Percentiles rank a stretch among this genome's conserved stretches.
phyloP scores from a whole-genome alignment of 2,797 vertebrate genomes.

The Mionectes olivaceus region DNA sequence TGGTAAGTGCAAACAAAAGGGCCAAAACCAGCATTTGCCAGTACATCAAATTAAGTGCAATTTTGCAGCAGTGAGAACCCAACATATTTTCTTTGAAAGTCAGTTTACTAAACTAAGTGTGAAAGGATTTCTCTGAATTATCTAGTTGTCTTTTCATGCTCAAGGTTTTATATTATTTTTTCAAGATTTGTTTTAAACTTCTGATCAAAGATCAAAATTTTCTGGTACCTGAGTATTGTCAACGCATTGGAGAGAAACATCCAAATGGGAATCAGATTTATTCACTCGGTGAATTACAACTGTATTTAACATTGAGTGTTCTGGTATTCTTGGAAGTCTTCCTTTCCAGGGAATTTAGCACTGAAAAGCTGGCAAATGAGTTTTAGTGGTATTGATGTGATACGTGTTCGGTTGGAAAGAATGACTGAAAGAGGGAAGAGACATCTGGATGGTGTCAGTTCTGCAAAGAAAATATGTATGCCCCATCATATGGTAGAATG shows the following conservation, averaged over 20 bases:
- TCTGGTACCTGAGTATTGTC: neutral
- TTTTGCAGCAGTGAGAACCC: neutral
- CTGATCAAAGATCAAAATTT: neutral
- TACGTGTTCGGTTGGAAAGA: neutral
- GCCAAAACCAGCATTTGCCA: neutral
- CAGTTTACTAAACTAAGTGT: neutral
- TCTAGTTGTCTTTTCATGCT: neutral
- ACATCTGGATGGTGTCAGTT: neutral
- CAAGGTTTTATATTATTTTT: neutral
- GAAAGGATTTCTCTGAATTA: neutral
- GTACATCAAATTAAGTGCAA: neutral
- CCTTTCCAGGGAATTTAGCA: neutral
- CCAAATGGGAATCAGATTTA: neutral
- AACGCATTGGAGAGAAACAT: neutral
- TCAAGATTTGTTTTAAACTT: neutral
- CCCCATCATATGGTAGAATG: neutral
- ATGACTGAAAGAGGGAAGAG: neutral
- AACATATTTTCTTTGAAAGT: neutral
- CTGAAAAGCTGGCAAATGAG: neutral
- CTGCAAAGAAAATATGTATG: neutral
- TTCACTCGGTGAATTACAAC: neutral
- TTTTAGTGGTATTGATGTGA: neutral
- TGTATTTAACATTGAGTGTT: neutral
- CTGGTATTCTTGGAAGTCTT: constrained; percentile 14
- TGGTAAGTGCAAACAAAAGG: neutral